Percentiles rank a stretch among this genome's conserved stretches.
phyloP scores from a whole-genome alignment of 1,140 invertebrate species.

The Thaumatotibia leucotreta region DNA sequence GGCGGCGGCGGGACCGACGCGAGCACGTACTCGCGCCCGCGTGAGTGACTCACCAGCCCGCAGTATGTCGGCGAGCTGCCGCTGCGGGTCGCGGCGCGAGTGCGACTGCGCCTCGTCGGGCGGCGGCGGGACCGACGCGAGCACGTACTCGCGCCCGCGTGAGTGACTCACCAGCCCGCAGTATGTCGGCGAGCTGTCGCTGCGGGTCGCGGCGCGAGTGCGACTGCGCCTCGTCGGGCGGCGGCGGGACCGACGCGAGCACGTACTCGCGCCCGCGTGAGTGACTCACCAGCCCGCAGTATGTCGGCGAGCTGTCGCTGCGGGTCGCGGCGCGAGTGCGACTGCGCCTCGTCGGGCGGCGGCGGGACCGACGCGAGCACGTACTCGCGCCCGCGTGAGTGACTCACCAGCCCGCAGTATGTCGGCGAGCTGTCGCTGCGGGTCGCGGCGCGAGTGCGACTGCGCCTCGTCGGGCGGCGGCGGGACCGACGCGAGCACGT shows the following conservation, averaged over 20 bases:
- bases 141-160: no score
- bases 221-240: no score
- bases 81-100: constrained; percentile 78
- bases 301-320: constrained; percentile 85
- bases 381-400: no score
- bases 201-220: constrained; percentile 78
- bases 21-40: no score
- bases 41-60: constrained; percentile 86
- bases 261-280: no score
- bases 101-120: constrained; percentile 72
- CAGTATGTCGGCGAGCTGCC: constrained; percentile 85
- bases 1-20: no score
- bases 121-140: constrained; percentile 80
- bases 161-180: constrained; percentile 85
- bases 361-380: constrained; percentile 82
- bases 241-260: no score
- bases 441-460: constrained; percentile 78
- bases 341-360: constrained; percentile 74
- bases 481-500: no score
- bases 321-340: constrained; percentile 77
- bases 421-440: constrained; percentile 84
- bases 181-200: constrained; percentile 85
- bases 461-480: no score
- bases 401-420: constrained; percentile 85
- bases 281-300: constrained; percentile 85